These are phyloP conservation scores for Lepidochitona cinerea DNA, from an alignment of 2,888 invertebrate genomes.

Conservation along the genomic window DNA sequence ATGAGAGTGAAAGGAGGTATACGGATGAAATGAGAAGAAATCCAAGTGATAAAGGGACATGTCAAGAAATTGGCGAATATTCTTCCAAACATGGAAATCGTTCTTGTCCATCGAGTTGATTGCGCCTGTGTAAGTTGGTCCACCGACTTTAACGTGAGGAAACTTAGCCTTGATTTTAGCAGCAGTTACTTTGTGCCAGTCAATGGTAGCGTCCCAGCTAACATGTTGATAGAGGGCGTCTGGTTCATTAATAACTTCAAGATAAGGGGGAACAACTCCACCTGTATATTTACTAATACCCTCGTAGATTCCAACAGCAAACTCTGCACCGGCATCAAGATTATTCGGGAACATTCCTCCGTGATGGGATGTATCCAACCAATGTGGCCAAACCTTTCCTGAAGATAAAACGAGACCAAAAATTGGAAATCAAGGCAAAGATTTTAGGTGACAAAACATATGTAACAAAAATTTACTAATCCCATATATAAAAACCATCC, in stretches of 20 bases:
- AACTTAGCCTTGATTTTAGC: constrained; percentile 7
- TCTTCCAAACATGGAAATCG: not conserved
- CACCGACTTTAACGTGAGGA: constrained; percentile 12
- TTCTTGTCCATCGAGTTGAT: not conserved
- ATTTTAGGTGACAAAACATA: no score
- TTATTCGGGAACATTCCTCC: constrained; percentile 11
- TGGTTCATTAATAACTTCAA: constrained; percentile 18
- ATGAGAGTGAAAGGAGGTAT: not conserved
- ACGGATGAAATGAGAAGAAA: constrained; percentile 12
- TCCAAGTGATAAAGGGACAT: constrained; percentile 13
- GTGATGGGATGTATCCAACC: constrained; percentile 12
- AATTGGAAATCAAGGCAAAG: not conserved
- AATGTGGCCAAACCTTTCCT: constrained; percentile 12
- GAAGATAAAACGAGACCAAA: not conserved
- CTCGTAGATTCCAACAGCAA: not conserved
- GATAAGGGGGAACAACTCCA: constrained; percentile 1
- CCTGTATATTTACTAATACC: not conserved
- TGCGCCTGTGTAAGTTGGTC: constrained; percentile 2
- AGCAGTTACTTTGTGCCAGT: constrained; percentile 6
- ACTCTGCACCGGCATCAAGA: not conserved
- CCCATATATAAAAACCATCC: no score
- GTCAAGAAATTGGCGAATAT: not conserved
- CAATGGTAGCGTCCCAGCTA: not conserved
- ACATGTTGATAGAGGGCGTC: constrained; percentile 4
- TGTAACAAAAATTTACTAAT: no score